Evolutionary conservation across 1,140 invertebrate species (phyloP).

Genomic region (Aphelenchoides avenae): DNA sequence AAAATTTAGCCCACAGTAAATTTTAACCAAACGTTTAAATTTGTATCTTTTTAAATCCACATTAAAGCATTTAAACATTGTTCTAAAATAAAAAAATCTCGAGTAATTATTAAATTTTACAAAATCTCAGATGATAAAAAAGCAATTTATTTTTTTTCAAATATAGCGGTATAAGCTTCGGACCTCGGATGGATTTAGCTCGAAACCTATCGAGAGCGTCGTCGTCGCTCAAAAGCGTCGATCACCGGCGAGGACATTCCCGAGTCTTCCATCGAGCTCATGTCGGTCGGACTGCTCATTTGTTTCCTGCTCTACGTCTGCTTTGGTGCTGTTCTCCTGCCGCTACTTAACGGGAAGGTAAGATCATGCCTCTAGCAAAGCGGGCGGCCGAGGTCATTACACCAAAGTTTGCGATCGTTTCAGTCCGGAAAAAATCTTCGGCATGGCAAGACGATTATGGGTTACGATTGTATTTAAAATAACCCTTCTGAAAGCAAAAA

Average conservation of each 20-base stretch:
- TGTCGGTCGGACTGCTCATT: constrained; percentile 36
- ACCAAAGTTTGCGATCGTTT: too few species aligned
- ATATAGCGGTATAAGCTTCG: neutral
- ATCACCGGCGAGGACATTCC: constrained; percentile 37
- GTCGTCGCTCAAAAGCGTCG: constrained; percentile 8
- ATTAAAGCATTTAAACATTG: constrained; percentile 9
- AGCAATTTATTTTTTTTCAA: neutral
- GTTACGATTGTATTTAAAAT: too few species aligned
- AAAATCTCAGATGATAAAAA: too few species aligned
- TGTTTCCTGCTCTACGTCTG: constrained; percentile 44
- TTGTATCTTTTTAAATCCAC: constrained; percentile 6
- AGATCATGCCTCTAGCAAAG: too few species aligned
- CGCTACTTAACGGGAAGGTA: constrained; percentile 46
- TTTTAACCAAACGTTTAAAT: neutral
- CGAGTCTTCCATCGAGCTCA: constrained; percentile 36
- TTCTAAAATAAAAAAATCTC: too few species aligned
- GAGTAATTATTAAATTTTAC: too few species aligned
- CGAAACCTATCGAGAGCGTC: constrained; percentile 22
- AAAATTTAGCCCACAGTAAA: constrained; percentile 5
- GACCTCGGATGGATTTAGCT: constrained; percentile 23
- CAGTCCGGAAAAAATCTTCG: too few species aligned
- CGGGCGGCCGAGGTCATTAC: too few species aligned
- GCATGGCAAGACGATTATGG: too few species aligned
- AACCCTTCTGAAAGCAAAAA: too few species aligned
- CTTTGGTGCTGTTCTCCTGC: constrained; percentile 45